Percentiles rank a stretch among this genome's conserved stretches.
Evolutionary conservation across 1,140 invertebrate species (phyloP).

Genomic region (Uloborus diversus): DNA sequence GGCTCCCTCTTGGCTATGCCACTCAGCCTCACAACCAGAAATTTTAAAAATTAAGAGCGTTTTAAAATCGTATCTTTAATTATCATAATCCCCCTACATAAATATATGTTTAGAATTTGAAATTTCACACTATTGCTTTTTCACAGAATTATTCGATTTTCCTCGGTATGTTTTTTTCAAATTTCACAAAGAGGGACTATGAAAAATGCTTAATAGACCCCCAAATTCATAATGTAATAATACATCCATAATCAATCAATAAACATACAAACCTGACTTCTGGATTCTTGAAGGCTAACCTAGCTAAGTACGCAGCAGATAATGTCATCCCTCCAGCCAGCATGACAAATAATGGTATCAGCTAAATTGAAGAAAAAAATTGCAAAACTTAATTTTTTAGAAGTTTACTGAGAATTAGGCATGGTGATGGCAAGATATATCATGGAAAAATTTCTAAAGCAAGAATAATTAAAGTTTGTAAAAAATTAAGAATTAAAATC

Average conservation of each 20-base stretch:
- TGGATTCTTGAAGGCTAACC: conserved; percentile 40
- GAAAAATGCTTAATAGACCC: too few relatives aligned
- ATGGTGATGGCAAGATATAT: neutral
- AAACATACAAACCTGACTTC: conserved; percentile 31
- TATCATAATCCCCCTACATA: too few relatives aligned
- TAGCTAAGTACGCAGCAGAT: conserved; percentile 35
- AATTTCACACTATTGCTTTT: too few relatives aligned
- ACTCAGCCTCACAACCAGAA: too few relatives aligned
- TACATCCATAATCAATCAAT: too few relatives aligned
- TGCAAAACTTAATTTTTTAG: neutral
- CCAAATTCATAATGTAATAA: neutral
- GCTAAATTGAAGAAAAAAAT: conserved; percentile 4
- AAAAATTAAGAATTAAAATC: neutral
- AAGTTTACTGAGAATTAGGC: neutral
- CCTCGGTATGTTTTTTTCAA: too few relatives aligned
- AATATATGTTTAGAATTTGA: too few relatives aligned
- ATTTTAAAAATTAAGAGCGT: too few relatives aligned
- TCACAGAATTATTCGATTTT: too few relatives aligned
- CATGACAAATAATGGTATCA: conserved; percentile 47
- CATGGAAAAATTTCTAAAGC: neutral
- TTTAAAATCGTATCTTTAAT: too few relatives aligned
- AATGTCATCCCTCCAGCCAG: conserved; percentile 22
- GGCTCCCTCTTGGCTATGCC: too few relatives aligned
- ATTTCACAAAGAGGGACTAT: too few relatives aligned
- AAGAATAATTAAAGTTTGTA: neutral